Conservation (phyloP, 2,113 vertebrate species). For the Tenebrosternarchus preto region DNA sequence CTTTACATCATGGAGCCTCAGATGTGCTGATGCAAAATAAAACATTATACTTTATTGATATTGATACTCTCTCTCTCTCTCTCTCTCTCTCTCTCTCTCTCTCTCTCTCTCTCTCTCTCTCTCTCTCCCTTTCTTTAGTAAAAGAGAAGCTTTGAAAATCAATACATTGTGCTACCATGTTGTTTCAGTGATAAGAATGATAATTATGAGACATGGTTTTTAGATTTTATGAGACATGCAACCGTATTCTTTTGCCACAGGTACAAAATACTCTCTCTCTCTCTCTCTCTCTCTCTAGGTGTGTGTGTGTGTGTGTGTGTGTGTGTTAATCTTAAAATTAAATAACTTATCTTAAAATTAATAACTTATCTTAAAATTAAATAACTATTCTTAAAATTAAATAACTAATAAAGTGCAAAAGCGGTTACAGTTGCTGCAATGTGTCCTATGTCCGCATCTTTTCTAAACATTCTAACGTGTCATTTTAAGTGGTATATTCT, state of each 20-base stretch:
- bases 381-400: not conserved
- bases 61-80: not conserved
- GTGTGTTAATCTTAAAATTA: no score
- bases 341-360: no score
- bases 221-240: no score
- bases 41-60: not conserved
- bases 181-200: not conserved
- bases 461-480: constrained; percentile 36
- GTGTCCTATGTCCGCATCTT: not conserved
- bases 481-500: constrained; percentile 51
- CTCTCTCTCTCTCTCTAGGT: not conserved
- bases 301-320: no score
- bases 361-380: no score
- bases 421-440: not conserved
- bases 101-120: not conserved
- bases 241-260: no score
- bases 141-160: no score
- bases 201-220: no score
- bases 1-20: constrained; percentile 3
- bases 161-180: no score
- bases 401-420: not conserved
- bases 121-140: not conserved
- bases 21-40: constrained; percentile 4
- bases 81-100: not conserved
- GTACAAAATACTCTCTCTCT: no score